phyloP scores from a whole-genome alignment of 1,140 invertebrate species.

The Phocides pigmalion region DNA sequence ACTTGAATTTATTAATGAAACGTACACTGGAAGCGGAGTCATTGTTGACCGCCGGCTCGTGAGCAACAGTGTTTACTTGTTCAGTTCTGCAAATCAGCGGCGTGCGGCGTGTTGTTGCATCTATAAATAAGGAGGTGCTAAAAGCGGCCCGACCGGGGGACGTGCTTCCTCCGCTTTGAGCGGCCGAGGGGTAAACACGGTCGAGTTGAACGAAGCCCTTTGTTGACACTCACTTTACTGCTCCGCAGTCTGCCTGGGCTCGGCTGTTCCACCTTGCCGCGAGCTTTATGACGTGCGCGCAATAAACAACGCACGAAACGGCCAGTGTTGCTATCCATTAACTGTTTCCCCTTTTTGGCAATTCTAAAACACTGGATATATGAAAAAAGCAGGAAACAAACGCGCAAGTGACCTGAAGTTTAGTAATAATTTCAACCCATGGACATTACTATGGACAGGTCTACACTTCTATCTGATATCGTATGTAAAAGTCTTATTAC shows the following conservation, averaged over 20 bases:
- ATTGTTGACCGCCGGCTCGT: constrained; percentile 43
- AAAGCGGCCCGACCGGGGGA: constrained; percentile 75
- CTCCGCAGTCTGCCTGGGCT: constrained; percentile 14
- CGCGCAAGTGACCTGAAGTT: too few relatives aligned
- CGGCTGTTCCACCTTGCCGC: constrained; percentile 48
- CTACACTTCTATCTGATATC: too few relatives aligned
- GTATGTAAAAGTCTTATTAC: too few relatives aligned
- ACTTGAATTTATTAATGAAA: constrained; percentile 1
- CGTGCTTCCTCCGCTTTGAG: constrained; percentile 77
- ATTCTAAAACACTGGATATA: too few relatives aligned
- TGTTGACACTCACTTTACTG: constrained; percentile 77
- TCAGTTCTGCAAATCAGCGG: constrained; percentile 73
- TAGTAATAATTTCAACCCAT: too few relatives aligned
- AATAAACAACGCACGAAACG: constrained; percentile 53
- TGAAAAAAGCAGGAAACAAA: too few relatives aligned
- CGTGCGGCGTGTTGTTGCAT: constrained; percentile 68
- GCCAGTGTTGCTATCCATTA: not conserved
- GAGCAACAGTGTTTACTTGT: constrained; percentile 69
- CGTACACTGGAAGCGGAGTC: constrained; percentile 8
- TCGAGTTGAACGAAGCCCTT: constrained; percentile 64
- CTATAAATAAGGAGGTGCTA: constrained; percentile 83
- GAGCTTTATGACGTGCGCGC: constrained; percentile 56
- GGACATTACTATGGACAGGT: too few relatives aligned
- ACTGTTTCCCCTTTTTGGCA: too few relatives aligned
- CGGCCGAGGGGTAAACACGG: constrained; percentile 73